These are phyloP conservation scores for Mystacides longicornis DNA, from an alignment of 2,888 invertebrate species.

Conservation along the genomic window DNA sequence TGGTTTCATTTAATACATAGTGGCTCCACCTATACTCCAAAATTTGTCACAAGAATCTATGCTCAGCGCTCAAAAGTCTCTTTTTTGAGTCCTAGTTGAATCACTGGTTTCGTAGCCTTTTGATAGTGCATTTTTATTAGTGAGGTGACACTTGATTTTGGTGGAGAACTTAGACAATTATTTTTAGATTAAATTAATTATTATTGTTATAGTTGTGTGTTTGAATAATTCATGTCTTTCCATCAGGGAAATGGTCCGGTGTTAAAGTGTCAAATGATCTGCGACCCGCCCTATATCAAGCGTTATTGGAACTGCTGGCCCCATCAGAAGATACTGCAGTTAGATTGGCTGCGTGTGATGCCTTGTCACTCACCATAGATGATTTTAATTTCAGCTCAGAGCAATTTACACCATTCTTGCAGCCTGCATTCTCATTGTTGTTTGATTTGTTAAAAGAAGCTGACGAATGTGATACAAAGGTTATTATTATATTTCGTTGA, in stretches of 20 bases:
- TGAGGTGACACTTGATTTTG: too few species aligned
- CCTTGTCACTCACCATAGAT: constrained; percentile 76
- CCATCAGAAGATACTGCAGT: constrained; percentile 82
- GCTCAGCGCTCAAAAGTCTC: too few species aligned
- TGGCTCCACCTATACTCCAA: too few species aligned
- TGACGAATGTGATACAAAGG: constrained; percentile 87
- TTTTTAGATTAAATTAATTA: too few species aligned
- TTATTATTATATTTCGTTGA: too few species aligned
- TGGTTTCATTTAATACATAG: too few species aligned
- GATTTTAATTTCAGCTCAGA: constrained; percentile 88
- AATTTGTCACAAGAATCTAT: too few species aligned
- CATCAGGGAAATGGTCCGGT: constrained; percentile 59
- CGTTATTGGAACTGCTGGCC: constrained; percentile 65
- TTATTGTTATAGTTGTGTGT: too few species aligned
- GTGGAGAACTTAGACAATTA: too few species aligned
- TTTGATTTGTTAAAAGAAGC: constrained; percentile 82
- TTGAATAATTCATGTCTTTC: not conserved
- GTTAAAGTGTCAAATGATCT: constrained; percentile 74
- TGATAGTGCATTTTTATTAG: too few species aligned
- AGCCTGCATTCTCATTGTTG: constrained; percentile 68
- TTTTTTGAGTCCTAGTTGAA: too few species aligned
- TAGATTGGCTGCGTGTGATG: constrained; percentile 76
- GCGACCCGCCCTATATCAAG: constrained; percentile 73
- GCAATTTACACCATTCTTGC: constrained; percentile 77
- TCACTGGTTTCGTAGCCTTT: too few species aligned